phyloP scores from a whole-genome alignment of 2,113 vertebrate species.

The Microtus pennsylvanicus region DNA sequence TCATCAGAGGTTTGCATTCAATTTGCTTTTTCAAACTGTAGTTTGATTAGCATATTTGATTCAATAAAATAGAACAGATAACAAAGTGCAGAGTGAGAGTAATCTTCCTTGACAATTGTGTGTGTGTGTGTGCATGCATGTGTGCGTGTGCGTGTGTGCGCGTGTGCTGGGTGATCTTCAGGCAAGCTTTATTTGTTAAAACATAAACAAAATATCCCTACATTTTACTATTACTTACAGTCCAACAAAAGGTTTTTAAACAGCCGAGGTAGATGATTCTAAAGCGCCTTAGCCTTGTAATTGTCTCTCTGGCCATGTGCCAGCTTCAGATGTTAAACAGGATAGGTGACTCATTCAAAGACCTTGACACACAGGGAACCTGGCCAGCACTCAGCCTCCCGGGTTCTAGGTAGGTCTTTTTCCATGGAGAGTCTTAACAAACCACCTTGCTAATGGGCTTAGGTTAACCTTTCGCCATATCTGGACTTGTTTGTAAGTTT shows the following conservation, averaged over 20 bases:
- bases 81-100: neutral
- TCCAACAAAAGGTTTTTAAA: neutral
- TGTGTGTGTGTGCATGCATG: neutral
- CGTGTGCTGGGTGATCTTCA: no score
- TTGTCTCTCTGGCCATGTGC: neutral
- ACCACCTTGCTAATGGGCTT: neutral
- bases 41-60: neutral
- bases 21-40: constrained; percentile 2
- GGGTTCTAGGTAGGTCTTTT: neutral
- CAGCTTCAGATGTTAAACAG: neutral
- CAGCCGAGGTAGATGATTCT: neutral
- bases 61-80: constrained; percentile 28
- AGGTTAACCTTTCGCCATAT: neutral
- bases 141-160: neutral
- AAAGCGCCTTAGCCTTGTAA: neutral
- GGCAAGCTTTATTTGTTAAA: no score
- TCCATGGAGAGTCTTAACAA: neutral
- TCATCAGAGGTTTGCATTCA: neutral
- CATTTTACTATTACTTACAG: neutral
- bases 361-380: neutral
- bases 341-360: neutral
- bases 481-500: constrained; percentile 28
- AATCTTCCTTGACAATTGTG: neutral
- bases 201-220: no score
- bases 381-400: neutral